Evolutionary conservation across 2,113 vertebrate genomes (phyloP), one percentile per base, ranked within the genome.

Genomic region (Gallinago media): DNA sequence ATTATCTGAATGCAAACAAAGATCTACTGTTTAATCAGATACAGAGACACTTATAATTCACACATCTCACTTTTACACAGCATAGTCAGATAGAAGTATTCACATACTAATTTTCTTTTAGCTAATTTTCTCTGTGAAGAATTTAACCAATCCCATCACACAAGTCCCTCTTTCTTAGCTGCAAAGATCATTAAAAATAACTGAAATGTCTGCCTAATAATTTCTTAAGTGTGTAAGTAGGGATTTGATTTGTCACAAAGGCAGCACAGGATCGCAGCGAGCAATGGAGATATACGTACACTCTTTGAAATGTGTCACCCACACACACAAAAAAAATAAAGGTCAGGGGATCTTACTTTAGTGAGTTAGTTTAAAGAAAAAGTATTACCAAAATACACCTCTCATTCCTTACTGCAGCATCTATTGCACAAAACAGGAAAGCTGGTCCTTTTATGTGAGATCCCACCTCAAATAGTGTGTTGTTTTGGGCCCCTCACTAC

Each of bases 401-500:
- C 76, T 88, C 3, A 0, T 38, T 80, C 44, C 49, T 83, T 73
- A 36, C 20, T 83, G n/a, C 15, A 74, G 66, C 9, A 49, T 31
- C 18, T 42, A 6, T 55, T 55, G 56, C 12, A 85, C 18, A 85
- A 68, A 90, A 54, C 26, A 78, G 38, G 38, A 84, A 78, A 85
- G 17, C 3, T 62, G 8, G 7, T 52, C 25, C 17, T 38, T 63
- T 4, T 36, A 29, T 0, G 0, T 61, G 26, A 49, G 12, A 23
- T 18, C 1, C 0, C 40, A 59, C 56, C 32, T 65, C 2, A 0
- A 83, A 15, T 20, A 0, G 0, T 44, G 5, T 26, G 31, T 34
- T 83, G 6, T 25, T 82, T 40, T 54, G 29, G 26, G 19, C 8
- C 6, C 3, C 50, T 70, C 31, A 20, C 17, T 34, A 36, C 16